Evolutionary conservation across 92 coral and sea anemone species (phyloP), one percentile per base, ranked within the genome.

Genomic region (Phymanthus crucifer): DNA sequence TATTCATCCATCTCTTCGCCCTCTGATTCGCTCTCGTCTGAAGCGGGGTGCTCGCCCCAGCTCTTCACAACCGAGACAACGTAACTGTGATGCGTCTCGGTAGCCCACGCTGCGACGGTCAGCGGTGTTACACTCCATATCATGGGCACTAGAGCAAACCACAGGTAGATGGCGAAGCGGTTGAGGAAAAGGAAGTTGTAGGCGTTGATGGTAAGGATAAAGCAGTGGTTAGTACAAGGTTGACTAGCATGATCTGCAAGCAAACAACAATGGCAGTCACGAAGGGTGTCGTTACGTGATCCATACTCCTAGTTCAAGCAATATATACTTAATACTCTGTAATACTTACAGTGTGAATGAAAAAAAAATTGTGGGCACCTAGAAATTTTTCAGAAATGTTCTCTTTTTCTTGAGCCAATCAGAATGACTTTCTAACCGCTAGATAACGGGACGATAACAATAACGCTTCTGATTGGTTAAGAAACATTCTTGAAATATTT

Each of bases 1-100:
- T 92, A 92, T 43, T 92, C 97, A 64, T 92, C 94, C 93, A 89
- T 91, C 81, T 89, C 98, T 34, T 91, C 98, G 8, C 89, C 95
- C 46, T 93, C 98, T 2, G 94, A 86, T 40, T 84, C 92, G 81
- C 97, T 90, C 84, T 92, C 97, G 78, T 92, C 97, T 24, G 93
- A 91, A 37, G 90, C 97, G 3, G 97, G 97, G 64, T 92, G 97
- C 89, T 92, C 97, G 57, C 97, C 98, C 98, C 98, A 94, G 86
- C 94, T 92, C 74, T 87, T 85, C 78, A 94, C 91, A 66, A 94
- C 98, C 73, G 97, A 82, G 10, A 82, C 81, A 31, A 93, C 98
- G 74, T 92, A 94, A 47, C 92, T 91, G 66, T 90, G 97, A 54
- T 92, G 89, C 27, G 93, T 94, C 66, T 94, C 98, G 48, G 98